Base-by-base conservation (phyloP, 37 sponge, comb jelly and placozoan species). In the Oscarella lobularis region DNA sequence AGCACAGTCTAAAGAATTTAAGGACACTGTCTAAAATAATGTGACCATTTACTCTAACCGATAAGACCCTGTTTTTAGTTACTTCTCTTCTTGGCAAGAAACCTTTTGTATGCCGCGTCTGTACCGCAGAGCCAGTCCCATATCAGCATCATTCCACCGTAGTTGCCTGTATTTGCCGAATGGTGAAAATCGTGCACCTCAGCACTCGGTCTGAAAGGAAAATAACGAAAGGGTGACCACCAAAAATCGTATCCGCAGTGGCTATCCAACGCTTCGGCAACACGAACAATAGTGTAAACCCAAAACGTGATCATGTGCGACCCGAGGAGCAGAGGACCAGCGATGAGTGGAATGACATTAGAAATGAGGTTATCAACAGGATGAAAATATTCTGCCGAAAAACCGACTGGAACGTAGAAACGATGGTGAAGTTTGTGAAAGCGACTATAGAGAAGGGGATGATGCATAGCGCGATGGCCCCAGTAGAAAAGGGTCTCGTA, bases 211-310 rank as follows among this genome's bases (percentile, higher is more conserved):
- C 87, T 83, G 72, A 87, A 87, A 0, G 87, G 87, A 39, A 87
- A 83, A n/a, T 87, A 87, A 39, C 87, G 76, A 79, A 79, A 87
- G 3, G n/a, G n/a, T n/a, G n/a, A n/a, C n/a, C n/a, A n/a, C n/a
- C n/a, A n/a, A n/a, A n/a, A n/a, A n/a, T n/a, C 81, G 40, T 87
- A 87, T 1, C 83, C 87, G 67, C 73, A 79, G 41, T 83, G 83
- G 0, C 81, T 83, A 70, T 83, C 83, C 5, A 75, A 36, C 0
- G 72, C 78, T 69, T 85, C 86, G 2, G 55, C 1, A 6, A 67
- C 5, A 54, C 86, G 72, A 27, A 85, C 30, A 1, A 5, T 38
- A 14, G 78, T 6, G 82, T 82, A 85, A 36, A 78, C 14, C 83
- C 83, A 87, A 36, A 83, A 39, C 1, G 76, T 74, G 2, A 36